Percentiles rank a stretch among this genome's conserved stretches.
phyloP scores from a whole-genome alignment of 2,113 vertebrate genomes.

The Gorsachius goisagi region DNA sequence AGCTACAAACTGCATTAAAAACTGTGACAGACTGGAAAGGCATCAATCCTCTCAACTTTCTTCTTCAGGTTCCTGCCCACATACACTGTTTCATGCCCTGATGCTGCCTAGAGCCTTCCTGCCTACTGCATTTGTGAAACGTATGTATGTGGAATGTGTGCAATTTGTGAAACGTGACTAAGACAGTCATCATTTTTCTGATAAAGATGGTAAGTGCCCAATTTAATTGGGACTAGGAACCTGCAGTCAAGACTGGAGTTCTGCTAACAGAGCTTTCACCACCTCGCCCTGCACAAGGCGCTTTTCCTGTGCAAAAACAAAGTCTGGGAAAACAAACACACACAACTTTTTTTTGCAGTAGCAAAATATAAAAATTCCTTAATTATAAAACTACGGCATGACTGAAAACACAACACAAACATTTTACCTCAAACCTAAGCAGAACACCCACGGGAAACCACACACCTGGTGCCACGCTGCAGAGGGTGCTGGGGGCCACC shows the following conservation, averaged over 20 bases:
- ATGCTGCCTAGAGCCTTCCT: background rate
- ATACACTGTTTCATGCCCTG: background rate
- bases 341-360: accelerated
- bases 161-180: no score
- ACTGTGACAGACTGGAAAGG: background rate
- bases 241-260: background rate
- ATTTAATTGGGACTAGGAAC: background rate
- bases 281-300: accelerated
- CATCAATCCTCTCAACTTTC: background rate
- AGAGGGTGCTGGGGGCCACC: accelerated
- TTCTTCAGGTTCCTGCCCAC: background rate
- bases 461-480: conserved; percentile 39
- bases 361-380: accelerated
- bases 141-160: no score
- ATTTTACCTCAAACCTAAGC: accelerated
- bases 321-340: background rate
- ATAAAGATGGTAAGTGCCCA: background rate
- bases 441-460: background rate
- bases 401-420: accelerated
- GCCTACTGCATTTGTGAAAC: background rate
- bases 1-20: background rate
- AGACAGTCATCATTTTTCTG: accelerated
- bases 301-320: accelerated
- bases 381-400: accelerated
- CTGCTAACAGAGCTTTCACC: accelerated